Conservation (phyloP, 2,888 invertebrate species). For the Dendrolimus pini region DNA sequence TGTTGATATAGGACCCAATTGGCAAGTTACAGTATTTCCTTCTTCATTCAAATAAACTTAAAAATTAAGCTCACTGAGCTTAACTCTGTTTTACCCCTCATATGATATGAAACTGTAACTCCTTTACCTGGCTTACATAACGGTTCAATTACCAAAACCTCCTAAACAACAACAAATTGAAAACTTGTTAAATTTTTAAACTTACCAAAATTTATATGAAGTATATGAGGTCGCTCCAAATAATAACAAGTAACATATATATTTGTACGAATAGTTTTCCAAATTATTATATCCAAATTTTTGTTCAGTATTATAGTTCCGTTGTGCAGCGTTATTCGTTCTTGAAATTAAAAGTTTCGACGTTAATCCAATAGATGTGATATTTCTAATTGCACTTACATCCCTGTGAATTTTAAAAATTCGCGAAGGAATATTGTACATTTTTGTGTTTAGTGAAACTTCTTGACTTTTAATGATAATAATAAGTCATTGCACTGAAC, state of each 20-base stretch:
- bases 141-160: too few relatives aligned
- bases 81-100: too few relatives aligned
- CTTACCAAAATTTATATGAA: constrained; percentile 56
- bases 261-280: constrained; percentile 30
- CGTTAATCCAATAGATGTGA: constrained; percentile 15
- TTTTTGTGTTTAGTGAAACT: constrained; percentile 7
- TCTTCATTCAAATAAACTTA: too few relatives aligned
- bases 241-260: constrained; percentile 44
- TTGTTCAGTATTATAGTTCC: constrained; percentile 23
- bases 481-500: too few relatives aligned
- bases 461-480: too few relatives aligned
- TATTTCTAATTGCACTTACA: constrained; percentile 29
- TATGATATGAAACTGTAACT: too few relatives aligned
- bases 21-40: too few relatives aligned
- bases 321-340: constrained; percentile 22
- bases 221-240: constrained; percentile 46
- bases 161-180: too few relatives aligned
- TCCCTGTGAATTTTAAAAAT: constrained; percentile 36
- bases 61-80: too few relatives aligned
- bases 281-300: constrained; percentile 19
- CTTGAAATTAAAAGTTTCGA: constrained; percentile 8
- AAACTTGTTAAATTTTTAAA: too few relatives aligned
- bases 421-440: constrained; percentile 40
- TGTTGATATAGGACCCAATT: too few relatives aligned
- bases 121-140: too few relatives aligned